Conservation (phyloP, 2,888 invertebrate genomes). For the Eupithecia vulgata region DNA sequence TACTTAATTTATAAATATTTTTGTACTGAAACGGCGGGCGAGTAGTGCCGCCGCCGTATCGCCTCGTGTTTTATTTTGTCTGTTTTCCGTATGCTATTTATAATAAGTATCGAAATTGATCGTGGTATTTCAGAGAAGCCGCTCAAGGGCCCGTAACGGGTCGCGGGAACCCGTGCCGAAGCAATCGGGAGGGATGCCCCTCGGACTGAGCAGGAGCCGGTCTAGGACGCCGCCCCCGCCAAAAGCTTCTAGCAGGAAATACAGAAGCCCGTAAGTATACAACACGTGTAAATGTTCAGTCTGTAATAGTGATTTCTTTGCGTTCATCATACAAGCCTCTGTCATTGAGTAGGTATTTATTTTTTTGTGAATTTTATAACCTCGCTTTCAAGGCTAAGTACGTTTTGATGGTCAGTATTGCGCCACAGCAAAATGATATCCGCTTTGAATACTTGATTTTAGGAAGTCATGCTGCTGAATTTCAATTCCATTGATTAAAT, state of each 20-base stretch:
- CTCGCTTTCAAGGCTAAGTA: constrained; percentile 70
- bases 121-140: constrained; percentile 78
- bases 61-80: constrained; percentile 71
- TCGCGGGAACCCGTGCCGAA: constrained; percentile 77
- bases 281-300: background rate
- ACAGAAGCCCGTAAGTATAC: constrained; percentile 76
- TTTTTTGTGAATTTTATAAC: constrained; percentile 59
- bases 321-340: background rate
- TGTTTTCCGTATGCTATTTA: constrained; percentile 50
- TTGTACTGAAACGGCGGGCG: constrained; percentile 46
- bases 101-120: constrained; percentile 51
- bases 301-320: background rate
- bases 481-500: background rate
- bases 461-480: background rate
- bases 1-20: constrained; percentile 67
- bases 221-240: constrained; percentile 81
- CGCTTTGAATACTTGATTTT: background rate
- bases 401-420: constrained; percentile 58
- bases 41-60: constrained; percentile 61
- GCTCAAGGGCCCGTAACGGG: constrained; percentile 80
- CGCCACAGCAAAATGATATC: constrained; percentile 30
- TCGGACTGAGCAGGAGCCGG: constrained; percentile 81
- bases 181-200: constrained; percentile 68
- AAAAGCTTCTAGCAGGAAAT: constrained; percentile 76
- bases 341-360: constrained; percentile 2